Conservation (phyloP, 2,113 vertebrate species). For the Barnardius zonarius region DNA sequence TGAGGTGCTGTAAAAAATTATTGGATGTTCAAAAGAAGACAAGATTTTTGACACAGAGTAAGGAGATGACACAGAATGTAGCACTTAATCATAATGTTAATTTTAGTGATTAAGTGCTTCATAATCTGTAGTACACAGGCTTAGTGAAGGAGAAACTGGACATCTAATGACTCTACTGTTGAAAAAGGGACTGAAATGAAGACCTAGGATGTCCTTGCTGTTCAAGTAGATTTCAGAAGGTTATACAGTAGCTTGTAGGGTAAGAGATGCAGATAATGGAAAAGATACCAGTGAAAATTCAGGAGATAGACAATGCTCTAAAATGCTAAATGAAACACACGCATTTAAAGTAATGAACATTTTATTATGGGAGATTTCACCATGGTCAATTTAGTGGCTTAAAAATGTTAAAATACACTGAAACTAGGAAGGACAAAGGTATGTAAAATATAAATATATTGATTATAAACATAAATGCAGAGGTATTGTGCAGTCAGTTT, state of each 20-base stretch:
- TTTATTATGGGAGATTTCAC: constrained; percentile 27
- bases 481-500: not conserved
- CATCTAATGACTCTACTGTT: not conserved
- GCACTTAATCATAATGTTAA: not conserved
- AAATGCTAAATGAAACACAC: constrained; percentile 26
- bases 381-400: not conserved
- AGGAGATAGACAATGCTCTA: not conserved
- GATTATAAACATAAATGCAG: constrained; percentile 18
- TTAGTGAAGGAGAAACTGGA: not conserved
- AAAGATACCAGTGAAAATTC: not conserved
- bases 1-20: not conserved
- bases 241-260: not conserved
- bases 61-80: not conserved
- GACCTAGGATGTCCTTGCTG: not conserved
- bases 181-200: not conserved
- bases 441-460: constrained; percentile 37
- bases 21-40: not conserved
- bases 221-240: not conserved
- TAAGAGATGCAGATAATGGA: not conserved
- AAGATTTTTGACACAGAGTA: not conserved
- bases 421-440: not conserved
- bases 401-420: constrained; percentile 44
- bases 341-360: constrained; percentile 37
- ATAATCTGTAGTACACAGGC: not conserved
- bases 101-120: not conserved